A percentile compares a stretch with the other conserved stretches of the same genome.
phyloP scores from a whole-genome alignment of 2,113 vertebrate genomes.

The Sturnira hondurensis region DNA sequence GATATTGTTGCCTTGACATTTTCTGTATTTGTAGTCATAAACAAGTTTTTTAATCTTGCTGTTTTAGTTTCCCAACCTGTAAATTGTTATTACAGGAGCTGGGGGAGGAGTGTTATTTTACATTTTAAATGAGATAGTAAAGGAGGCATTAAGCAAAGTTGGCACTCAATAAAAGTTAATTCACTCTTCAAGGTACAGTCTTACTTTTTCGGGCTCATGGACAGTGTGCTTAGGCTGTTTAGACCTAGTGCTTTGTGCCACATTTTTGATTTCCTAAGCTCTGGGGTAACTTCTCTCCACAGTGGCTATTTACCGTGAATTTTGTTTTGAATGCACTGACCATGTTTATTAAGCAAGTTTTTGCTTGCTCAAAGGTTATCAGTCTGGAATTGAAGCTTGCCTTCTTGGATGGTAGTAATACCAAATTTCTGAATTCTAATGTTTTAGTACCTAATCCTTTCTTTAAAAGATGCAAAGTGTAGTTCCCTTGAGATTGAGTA shows the following conservation, averaged over 20 bases:
- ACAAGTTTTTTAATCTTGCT: neutral
- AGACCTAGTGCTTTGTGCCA: neutral
- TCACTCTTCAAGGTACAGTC: neutral
- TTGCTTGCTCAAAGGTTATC: neutral
- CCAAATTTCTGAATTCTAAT: constrained; percentile 17
- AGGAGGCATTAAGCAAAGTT: neutral
- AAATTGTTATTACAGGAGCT: neutral
- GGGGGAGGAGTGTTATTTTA: neutral
- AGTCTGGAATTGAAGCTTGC: constrained; percentile 22
- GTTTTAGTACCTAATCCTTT: neutral
- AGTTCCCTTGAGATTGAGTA: neutral
- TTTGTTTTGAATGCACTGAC: constrained; percentile 30
- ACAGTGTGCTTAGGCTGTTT: neutral
- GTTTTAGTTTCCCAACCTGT: neutral
- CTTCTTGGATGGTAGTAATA: neutral
- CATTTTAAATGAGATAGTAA: neutral
- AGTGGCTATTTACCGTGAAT: neutral
- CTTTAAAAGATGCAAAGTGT: neutral
- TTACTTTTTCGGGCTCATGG: neutral
- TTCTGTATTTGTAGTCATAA: constrained; percentile 5
- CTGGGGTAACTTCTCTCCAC: neutral
- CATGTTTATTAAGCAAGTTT: neutral
- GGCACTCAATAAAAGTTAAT: neutral
- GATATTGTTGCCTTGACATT: neutral
- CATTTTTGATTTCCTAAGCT: neutral